phyloP scores from a whole-genome alignment of 2,888 invertebrate species.

The Stegophylla sp. region DNA sequence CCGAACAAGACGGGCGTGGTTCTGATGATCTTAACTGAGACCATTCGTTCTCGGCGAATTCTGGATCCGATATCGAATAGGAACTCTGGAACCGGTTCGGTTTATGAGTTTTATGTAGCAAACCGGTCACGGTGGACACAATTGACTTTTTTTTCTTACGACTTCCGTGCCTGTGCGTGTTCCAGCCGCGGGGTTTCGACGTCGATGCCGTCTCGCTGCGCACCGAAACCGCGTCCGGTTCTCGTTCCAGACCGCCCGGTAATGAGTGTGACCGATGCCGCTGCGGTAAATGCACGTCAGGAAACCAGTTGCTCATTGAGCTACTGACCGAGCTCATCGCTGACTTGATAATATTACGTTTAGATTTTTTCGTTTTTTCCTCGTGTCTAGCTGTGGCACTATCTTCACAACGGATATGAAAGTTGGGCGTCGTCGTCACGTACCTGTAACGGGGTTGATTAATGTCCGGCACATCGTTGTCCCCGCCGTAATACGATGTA shows the following conservation, averaged over 20 bases:
- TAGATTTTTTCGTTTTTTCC: slow-evolving; percentile 70
- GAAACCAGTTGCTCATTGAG: slow-evolving; percentile 80
- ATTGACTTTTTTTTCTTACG: slow-evolving; percentile 80
- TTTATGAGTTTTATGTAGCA: slow-evolving; percentile 77
- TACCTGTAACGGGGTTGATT: slow-evolving; percentile 14
- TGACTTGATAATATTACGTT: slow-evolving; percentile 75
- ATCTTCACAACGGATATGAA: slow-evolving; percentile 40
- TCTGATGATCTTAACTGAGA: not conserved
- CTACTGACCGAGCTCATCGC: slow-evolving; percentile 71
- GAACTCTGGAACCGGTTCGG: slow-evolving; percentile 67
- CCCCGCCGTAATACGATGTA: not conserved
- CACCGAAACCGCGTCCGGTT: slow-evolving; percentile 61
- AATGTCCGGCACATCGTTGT: not conserved
- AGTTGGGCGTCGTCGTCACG: slow-evolving; percentile 29
- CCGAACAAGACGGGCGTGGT: not conserved
- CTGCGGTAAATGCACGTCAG: slow-evolving; percentile 79
- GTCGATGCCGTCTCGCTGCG: slow-evolving; percentile 59
- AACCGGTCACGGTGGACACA: slow-evolving; percentile 83
- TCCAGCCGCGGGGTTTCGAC: slow-evolving; percentile 33
- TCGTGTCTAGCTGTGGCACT: slow-evolving; percentile 4
- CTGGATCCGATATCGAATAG: slow-evolving; percentile 76
- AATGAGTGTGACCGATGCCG: slow-evolving; percentile 82
- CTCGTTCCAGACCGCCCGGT: slow-evolving; percentile 70
- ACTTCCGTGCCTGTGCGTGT: slow-evolving; percentile 32
- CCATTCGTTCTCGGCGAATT: slow-evolving; percentile 65